Base-by-base conservation (phyloP, 2,888 invertebrate species). In the Zootermopsis nevadensis region DNA sequence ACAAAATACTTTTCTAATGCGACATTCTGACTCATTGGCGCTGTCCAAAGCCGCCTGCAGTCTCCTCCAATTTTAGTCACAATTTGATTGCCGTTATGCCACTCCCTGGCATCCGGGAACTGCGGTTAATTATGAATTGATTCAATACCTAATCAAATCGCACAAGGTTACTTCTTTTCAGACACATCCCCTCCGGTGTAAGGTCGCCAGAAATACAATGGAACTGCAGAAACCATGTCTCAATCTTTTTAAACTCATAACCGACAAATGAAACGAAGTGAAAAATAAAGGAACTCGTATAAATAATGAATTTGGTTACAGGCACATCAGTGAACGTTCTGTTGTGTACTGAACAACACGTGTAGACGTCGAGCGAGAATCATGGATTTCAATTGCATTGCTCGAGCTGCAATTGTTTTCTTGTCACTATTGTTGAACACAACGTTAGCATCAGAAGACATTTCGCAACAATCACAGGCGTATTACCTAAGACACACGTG, bases 251-350 rank as follows among this genome's bases (percentile, higher is more conserved):
- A n/a, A 2, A 69, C 30, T 38, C 35, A 24, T 74, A 38, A 74
- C 74, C 74, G 74, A 74, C 38, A 74, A 74, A 74, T 38, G 38
- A 38, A 74, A 38, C 33, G 35, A 74, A 74, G 35, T 74, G 74
- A 38, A 42, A 24, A 38, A n/a, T 31, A 38, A 74, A 27, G n/a
- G 1, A 0, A 27, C 27, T 27, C n/a, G 60, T 60, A 60, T 60
- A 60, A 60, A 60, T 60, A 48, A 19, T 19, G 48, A 48, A 1
- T 19, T 15, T 19, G 0, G 19, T 48, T 19, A 48, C 3, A 60
- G n/a, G n/a, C 24, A 60, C 27, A 12, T 27, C 60, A 60, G 60
- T 60, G 60, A 60, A n/a, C 2, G 3, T 7, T 10, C 27, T 27
- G 27, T 60, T 15, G 60, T 60, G 27, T 6, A 8, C 24, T 60